Conservation (phyloP, 1,140 invertebrate genomes). For the Drosophila varians region DNA sequence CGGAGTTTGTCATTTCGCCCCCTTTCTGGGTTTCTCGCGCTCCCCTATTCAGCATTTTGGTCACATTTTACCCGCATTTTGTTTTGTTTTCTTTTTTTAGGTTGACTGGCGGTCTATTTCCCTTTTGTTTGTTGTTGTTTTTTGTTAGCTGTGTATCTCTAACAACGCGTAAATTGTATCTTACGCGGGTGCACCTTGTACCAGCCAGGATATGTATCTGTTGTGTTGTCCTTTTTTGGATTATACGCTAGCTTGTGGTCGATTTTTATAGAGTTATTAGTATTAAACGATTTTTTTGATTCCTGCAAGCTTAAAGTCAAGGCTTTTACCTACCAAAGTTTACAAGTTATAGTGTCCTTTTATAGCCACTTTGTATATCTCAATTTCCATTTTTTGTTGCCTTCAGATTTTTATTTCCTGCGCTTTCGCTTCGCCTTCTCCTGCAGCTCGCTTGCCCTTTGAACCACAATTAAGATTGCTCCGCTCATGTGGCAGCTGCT, state of each 20-base stretch:
- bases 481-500: constrained; percentile 34
- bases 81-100: constrained; percentile 12
- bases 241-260: constrained; percentile 18
- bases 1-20: constrained; percentile 69
- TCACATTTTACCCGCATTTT: constrained; percentile 70
- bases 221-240: constrained; percentile 20
- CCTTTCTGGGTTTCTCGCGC: constrained; percentile 1
- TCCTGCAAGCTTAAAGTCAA: neutral
- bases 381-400: constrained; percentile 46
- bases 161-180: constrained; percentile 72
- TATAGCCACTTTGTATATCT: constrained; percentile 46
- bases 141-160: constrained; percentile 24
- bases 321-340: neutral
- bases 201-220: constrained; percentile 44
- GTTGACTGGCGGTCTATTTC: neutral
- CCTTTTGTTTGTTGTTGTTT: constrained; percentile 5
- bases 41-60: constrained; percentile 59
- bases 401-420: constrained; percentile 29
- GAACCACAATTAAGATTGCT: constrained; percentile 77
- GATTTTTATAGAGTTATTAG: constrained; percentile 10
- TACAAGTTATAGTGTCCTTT: constrained; percentile 1
- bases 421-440: constrained; percentile 6
- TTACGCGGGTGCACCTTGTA: constrained; percentile 61
- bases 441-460: constrained; percentile 49
- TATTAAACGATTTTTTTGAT: neutral